Conservation (phyloP, 2,797 vertebrate species). For the Oreortyx pictus region DNA sequence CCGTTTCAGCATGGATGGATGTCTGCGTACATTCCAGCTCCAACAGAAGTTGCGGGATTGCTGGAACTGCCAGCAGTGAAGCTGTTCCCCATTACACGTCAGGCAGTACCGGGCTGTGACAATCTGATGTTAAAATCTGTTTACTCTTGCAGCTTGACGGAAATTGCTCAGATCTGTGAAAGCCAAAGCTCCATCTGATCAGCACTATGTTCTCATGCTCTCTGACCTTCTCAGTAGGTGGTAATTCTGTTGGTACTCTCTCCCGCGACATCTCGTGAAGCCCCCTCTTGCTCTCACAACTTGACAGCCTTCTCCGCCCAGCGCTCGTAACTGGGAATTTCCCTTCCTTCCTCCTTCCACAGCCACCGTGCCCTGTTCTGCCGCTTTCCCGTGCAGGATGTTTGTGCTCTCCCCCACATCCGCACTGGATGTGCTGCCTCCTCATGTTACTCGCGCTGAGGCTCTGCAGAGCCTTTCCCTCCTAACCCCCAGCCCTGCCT, state of each 20-base stretch:
- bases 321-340: slow-evolving; percentile 6
- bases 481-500: not conserved
- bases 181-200: not conserved
- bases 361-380: not conserved
- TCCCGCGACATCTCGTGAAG: slow-evolving; percentile 24
- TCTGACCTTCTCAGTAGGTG: slow-evolving; percentile 33
- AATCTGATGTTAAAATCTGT: not conserved
- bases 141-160: not conserved
- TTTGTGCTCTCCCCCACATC: slow-evolving; percentile 25
- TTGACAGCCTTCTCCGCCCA: not conserved
- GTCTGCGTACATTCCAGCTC: not conserved
- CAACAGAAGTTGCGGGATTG: not conserved
- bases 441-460: rapidly evolving
- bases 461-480: not conserved
- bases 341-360: slow-evolving; percentile 35
- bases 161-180: not conserved
- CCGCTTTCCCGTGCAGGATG: slow-evolving; percentile 13
- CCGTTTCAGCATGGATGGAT: not conserved
- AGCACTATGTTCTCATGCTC: slow-evolving; percentile 1
- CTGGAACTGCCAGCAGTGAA: not conserved
- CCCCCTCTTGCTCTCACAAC: not conserved
- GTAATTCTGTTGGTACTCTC: not conserved
- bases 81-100: not conserved
- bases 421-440: not conserved
- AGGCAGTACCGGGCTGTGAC: rapidly evolving